These are phyloP conservation scores for Phytoseiulus persimilis DNA, from an alignment of 2,888 invertebrate species.

Conservation along the genomic window DNA sequence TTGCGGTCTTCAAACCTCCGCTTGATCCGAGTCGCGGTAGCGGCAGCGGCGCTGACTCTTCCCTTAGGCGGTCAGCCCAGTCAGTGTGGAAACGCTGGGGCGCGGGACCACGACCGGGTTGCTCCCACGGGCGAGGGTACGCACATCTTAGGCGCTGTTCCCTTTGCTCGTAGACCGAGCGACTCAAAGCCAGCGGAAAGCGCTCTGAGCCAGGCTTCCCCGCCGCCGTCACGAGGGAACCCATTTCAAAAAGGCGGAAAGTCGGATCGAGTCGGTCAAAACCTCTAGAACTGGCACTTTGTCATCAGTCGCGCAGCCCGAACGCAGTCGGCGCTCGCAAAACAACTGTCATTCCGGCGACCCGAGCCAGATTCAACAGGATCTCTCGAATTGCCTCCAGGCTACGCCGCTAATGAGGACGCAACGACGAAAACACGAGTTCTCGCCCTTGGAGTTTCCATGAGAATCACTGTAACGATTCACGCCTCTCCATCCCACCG, in stretches of 20 bases:
- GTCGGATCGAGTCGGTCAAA: background rate
- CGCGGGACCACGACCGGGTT: background rate
- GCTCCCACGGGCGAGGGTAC: background rate
- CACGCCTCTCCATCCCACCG: too few relatives aligned
- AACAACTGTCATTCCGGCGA: too few relatives aligned
- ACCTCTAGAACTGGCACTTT: too few relatives aligned
- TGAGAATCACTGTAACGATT: too few relatives aligned
- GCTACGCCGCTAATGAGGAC: too few relatives aligned
- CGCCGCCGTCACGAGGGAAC: too few relatives aligned
- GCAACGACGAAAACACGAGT: too few relatives aligned
- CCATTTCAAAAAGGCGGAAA: background rate
- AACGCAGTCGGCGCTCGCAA: too few relatives aligned
- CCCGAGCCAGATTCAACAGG: too few relatives aligned
- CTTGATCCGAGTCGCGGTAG: background rate
- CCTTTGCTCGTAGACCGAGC: background rate
- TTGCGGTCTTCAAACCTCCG: background rate
- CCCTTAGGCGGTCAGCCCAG: background rate
- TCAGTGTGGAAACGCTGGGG: background rate
- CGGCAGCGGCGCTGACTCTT: background rate
- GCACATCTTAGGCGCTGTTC: background rate
- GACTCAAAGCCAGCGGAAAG: background rate
- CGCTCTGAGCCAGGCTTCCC: background rate
- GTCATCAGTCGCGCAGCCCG: too few relatives aligned
- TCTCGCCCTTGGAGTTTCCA: too few relatives aligned
- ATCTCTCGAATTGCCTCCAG: too few relatives aligned